Evolutionary conservation across 2,888 invertebrate genomes (phyloP).

Genomic region (Tetrapedia diversipes): DNA sequence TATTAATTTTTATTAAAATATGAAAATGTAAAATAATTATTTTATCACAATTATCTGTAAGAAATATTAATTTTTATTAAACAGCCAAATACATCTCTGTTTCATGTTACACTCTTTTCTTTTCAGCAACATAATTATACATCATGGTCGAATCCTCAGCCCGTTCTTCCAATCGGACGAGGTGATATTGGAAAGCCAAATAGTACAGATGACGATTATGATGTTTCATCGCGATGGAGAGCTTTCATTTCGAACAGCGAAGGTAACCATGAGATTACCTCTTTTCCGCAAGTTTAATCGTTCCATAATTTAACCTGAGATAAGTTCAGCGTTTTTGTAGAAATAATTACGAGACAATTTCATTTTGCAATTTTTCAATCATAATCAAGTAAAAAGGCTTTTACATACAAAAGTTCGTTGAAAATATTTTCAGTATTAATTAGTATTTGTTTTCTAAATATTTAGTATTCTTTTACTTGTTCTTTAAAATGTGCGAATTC

Average conservation of each 20-base stretch:
- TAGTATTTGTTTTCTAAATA: too few relatives aligned
- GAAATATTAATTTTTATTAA: neutral
- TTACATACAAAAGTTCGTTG: too few relatives aligned
- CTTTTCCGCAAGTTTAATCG: neutral
- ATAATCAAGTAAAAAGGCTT: too few relatives aligned
- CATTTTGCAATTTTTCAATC: too few relatives aligned
- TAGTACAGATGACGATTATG: slow-evolving; percentile 54
- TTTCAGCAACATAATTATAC: slow-evolving; percentile 63
- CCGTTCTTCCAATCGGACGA: slow-evolving; percentile 66
- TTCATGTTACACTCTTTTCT: slow-evolving; percentile 1
- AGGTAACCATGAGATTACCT: slow-evolving; percentile 41
- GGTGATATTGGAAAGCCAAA: slow-evolving; percentile 68
- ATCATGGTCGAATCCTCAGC: slow-evolving; percentile 48
- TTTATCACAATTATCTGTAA: too few relatives aligned
- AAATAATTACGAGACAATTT: neutral
- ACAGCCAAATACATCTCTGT: neutral
- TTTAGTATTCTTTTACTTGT: too few relatives aligned
- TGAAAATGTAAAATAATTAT: neutral
- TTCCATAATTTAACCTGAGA: too few relatives aligned
- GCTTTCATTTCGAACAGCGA: slow-evolving; percentile 48
- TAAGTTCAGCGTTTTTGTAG: too few relatives aligned
- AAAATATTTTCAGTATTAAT: too few relatives aligned
- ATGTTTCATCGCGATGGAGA: slow-evolving; percentile 45
- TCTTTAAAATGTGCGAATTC: too few relatives aligned
- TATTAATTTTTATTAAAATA: too few relatives aligned